Evolutionary conservation across 2,888 invertebrate genomes (phyloP).

Genomic region (Cabera pusaria): DNA sequence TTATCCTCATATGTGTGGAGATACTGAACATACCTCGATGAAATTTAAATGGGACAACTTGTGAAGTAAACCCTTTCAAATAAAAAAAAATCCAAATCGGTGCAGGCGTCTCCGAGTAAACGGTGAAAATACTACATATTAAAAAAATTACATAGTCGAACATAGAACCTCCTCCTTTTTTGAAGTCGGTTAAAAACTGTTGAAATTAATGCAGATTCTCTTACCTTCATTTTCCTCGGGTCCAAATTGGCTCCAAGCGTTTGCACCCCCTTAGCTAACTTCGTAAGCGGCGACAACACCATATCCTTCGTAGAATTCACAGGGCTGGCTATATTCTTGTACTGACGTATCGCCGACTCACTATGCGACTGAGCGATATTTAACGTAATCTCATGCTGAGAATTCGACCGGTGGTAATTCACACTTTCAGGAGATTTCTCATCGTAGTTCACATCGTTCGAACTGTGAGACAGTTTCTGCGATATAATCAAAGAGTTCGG

Average conservation of each 20-base stretch:
- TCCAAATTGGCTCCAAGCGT: slow-evolving; percentile 93
- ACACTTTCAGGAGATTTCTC: slow-evolving; percentile 42
- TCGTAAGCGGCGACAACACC: slow-evolving; percentile 89
- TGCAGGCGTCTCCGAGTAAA: too few species aligned
- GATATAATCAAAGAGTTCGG: slow-evolving; percentile 81
- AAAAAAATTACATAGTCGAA: too few species aligned
- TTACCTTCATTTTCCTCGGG: slow-evolving; percentile 88
- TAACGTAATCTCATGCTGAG: slow-evolving; percentile 86
- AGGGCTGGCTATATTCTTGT: slow-evolving; percentile 87
- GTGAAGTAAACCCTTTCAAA: too few species aligned
- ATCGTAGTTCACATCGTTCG: slow-evolving; percentile 84
- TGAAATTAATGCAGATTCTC: too few species aligned
- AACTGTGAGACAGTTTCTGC: slow-evolving; percentile 88
- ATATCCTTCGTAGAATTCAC: slow-evolving; percentile 85
- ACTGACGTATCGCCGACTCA: slow-evolving; percentile 89
- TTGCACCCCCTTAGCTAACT: slow-evolving; percentile 94
- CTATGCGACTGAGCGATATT: slow-evolving; percentile 91
- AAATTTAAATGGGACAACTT: too few species aligned
- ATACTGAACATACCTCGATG: too few species aligned
- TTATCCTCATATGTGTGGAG: too few species aligned
- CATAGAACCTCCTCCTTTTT: too few species aligned
- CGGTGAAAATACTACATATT: too few species aligned
- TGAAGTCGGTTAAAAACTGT: too few species aligned
- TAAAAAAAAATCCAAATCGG: too few species aligned
- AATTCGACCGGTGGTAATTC: slow-evolving; percentile 78